Evolutionary conservation across 2,113 vertebrate genomes (phyloP).

Genomic region (Polypterus bichir): DNA sequence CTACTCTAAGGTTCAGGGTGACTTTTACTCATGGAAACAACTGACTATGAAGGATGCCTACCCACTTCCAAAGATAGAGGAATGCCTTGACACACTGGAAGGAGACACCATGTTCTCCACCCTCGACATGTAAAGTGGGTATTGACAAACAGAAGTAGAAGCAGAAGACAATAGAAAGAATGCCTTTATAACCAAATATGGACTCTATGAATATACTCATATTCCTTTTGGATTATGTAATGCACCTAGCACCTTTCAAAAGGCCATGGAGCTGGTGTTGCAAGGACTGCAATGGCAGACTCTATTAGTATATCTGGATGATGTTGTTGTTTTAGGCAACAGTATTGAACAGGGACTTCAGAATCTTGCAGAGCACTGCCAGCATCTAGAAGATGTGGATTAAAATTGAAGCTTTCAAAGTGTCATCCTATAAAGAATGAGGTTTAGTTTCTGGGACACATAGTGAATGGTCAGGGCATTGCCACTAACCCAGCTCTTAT

Average conservation of each 20-base stretch:
- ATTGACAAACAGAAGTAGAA: background rate
- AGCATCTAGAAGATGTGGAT: background rate
- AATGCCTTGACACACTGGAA: too few species aligned
- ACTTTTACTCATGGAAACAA: too few species aligned
- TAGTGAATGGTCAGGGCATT: background rate
- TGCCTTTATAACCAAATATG: too few species aligned
- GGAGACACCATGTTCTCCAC: too few species aligned
- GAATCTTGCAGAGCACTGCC: background rate
- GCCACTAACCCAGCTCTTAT: background rate
- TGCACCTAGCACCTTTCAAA: background rate
- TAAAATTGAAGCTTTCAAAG: background rate
- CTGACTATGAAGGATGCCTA: too few species aligned
- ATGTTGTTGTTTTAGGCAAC: background rate
- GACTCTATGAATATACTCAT: too few species aligned
- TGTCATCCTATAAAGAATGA: background rate
- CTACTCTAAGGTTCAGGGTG: too few species aligned
- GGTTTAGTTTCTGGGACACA: background rate
- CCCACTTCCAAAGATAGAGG: too few species aligned
- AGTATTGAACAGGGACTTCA: background rate
- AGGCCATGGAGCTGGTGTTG: background rate
- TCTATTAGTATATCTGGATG: background rate
- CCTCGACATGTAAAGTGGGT: too few species aligned
- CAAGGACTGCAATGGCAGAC: conserved; percentile 1
- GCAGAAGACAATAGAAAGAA: background rate
- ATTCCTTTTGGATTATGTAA: too few species aligned